A percentile compares a stretch with the other conserved stretches of the same genome.
Conservation (phyloP, 2,113 vertebrate species). For the Anarrhichthys ocellatus region DNA sequence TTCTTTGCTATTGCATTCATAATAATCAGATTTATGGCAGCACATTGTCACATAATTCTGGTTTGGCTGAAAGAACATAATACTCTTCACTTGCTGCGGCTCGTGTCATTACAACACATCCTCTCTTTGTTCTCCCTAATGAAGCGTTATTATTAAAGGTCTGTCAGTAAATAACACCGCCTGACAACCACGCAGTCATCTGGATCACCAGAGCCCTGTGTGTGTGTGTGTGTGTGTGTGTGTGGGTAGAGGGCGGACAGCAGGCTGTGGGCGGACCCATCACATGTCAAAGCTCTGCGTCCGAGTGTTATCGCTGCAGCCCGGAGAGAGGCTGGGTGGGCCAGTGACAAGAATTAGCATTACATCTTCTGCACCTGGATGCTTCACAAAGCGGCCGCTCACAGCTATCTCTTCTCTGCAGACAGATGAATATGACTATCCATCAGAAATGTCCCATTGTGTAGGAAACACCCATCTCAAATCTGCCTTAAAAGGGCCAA, state of each 20-base stretch:
- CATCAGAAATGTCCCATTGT: slow-evolving; percentile 23
- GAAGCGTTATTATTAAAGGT: not conserved
- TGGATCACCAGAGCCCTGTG: not conserved
- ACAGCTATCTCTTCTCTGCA: slow-evolving; percentile 30
- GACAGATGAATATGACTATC: slow-evolving; percentile 23
- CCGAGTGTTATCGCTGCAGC: not conserved
- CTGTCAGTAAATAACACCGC: slow-evolving; percentile 11
- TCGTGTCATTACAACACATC: slow-evolving; percentile 26
- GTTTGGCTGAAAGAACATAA: not conserved
- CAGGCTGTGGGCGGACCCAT: not conserved
- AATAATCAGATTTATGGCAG: slow-evolving; percentile 11
- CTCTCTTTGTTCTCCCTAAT: slow-evolving; percentile 37
- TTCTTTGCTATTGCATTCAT: not conserved
- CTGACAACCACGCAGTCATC: slow-evolving; percentile 29
- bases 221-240: slow-evolving; percentile 15
- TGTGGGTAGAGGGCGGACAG: not conserved
- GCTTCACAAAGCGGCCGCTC: slow-evolving; percentile 13
- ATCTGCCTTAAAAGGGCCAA: not conserved
- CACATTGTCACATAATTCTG: not conserved
- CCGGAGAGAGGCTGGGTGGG: not conserved
- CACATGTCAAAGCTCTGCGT: slow-evolving; percentile 21
- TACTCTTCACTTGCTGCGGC: not conserved
- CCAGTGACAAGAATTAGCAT: slow-evolving; percentile 18
- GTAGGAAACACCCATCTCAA: slow-evolving; percentile 4
- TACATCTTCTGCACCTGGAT: slow-evolving; percentile 21